Conservation (phyloP, 2,113 vertebrate genomes). For the Muntiacus muntjak region DNA sequence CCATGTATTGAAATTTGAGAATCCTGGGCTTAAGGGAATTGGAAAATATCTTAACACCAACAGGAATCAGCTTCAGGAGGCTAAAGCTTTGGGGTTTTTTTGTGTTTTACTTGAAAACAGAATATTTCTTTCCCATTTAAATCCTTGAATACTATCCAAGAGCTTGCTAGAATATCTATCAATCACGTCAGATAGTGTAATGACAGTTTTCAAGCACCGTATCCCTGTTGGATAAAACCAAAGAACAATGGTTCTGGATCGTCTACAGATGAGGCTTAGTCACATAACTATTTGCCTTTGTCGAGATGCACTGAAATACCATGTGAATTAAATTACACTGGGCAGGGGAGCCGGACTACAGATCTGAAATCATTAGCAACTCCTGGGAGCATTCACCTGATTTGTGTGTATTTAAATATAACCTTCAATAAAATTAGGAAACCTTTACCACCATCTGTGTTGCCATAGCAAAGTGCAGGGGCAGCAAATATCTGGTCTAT, state of each 20-base stretch:
- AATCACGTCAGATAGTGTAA: neutral
- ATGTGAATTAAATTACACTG: conserved; percentile 30
- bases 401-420: conserved; percentile 46
- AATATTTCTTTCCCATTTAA: neutral
- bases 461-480: conserved; percentile 43
- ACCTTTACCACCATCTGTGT: conserved; percentile 26
- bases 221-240: neutral
- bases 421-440: conserved; percentile 42
- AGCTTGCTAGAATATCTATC: neutral
- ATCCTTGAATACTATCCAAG: neutral
- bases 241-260: neutral
- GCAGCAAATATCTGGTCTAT: neutral
- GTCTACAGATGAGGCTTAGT: neutral
- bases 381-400: neutral
- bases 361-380: conserved; percentile 41
- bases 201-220: neutral
- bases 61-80: neutral
- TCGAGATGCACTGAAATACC: neutral
- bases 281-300: neutral
- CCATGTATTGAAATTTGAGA: neutral
- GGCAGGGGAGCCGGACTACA: neutral
- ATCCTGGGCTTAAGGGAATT: neutral
- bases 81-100: neutral
- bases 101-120: neutral
- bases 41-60: neutral